Conservation (phyloP, 2,797 vertebrate genomes). For the Scolopax bukidnonensis region DNA sequence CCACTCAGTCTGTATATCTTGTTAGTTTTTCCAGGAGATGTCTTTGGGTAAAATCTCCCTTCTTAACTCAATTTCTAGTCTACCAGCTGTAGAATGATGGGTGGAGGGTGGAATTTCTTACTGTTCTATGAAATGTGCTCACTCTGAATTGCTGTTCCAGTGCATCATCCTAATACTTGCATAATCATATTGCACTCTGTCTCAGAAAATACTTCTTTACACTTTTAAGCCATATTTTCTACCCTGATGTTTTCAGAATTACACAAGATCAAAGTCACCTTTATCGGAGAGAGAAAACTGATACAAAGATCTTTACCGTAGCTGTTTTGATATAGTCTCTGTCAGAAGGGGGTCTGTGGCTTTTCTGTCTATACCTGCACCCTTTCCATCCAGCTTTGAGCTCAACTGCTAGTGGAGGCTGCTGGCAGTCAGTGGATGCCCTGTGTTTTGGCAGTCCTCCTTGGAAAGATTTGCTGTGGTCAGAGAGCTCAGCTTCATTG, state of each 20-base stretch:
- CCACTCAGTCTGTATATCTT: neutral
- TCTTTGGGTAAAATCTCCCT: neutral
- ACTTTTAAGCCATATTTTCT: neutral
- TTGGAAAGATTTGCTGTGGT: neutral
- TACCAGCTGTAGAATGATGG: neutral
- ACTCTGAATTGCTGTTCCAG: neutral
- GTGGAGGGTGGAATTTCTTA: neutral
- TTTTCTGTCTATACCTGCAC: neutral
- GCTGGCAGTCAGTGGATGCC: neutral
- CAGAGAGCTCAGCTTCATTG: neutral
- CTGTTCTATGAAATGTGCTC: neutral
- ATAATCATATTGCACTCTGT: neutral
- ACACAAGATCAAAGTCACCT: neutral
- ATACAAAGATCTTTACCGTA: neutral
- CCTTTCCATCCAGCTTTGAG: neutral
- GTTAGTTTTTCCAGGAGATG: neutral
- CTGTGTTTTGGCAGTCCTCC: neutral
- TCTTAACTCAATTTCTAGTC: neutral
- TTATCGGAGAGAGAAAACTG: neutral
- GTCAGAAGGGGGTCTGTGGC: neutral
- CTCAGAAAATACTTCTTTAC: neutral
- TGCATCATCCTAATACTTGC: neutral
- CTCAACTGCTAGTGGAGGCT: fast-evolving
- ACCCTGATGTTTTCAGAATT: neutral
- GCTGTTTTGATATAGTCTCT: neutral